Base-by-base conservation (phyloP, 2,888 invertebrate species). In the Horisme vitalbata region DNA sequence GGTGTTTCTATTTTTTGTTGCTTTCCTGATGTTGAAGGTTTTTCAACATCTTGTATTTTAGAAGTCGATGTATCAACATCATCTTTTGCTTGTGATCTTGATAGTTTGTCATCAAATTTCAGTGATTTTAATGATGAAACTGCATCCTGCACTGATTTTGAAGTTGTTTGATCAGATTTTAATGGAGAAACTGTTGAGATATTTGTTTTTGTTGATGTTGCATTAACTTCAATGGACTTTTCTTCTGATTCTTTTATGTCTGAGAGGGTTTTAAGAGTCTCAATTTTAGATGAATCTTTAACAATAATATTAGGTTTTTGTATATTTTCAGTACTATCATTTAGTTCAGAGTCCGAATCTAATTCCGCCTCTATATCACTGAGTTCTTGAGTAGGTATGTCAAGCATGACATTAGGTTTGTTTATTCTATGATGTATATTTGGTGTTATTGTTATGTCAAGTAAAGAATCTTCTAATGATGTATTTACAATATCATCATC, bases 361-460 rank as follows among this genome's bases (percentile, higher is more conserved):
- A 63, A 31, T 24, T 52, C 57, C 8, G 59, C 58, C 45, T 66
- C 70, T 33, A 58, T 61, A 52, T 75, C 75, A 56, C 79, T 74
- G 0, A 80, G 30, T 11, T 80, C 79, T 55, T 83, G 82, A 1
- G 71, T 71, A 3, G 85, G 86, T 60, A 87, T 86, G 55, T 86
- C 80, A 24, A 86, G 49, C 86, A 87, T 87, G 6, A 73, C 63
- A 59, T 87, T 77, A 1, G 84, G 84, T 59, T 71, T 71, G n/a
- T 69, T 71, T 2, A 86, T 56, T 2, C 68, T 62, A 52, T 82
- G 81, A 8, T 67, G 65, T 23, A 46, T 36, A 20, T 55, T 57
- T 5, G 52, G 55, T 10, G 37, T 43, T 3, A 51, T 55, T 11
- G 35, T 32, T 15, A 26, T 10, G 14, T 44, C 39, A 8, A 30